These are phyloP conservation scores for Rhincodon typus DNA, from an alignment of 2,797 vertebrate species.

Conservation along the genomic window DNA sequence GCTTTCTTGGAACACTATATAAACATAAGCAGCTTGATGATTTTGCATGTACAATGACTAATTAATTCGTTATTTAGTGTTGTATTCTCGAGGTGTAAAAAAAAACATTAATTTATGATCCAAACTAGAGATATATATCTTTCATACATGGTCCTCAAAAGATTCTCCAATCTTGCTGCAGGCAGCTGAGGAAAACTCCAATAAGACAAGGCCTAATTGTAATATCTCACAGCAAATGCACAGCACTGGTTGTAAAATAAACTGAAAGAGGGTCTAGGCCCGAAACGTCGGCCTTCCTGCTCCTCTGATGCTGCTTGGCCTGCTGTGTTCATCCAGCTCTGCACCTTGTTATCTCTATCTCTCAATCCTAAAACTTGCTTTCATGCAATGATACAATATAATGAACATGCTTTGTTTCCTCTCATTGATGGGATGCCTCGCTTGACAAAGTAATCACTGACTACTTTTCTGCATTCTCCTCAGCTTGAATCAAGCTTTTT, in stretches of 20 bases:
- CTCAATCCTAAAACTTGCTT: not conserved
- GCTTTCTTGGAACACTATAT: not conserved
- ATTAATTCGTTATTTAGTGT: too few species aligned
- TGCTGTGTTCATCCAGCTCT: too few species aligned
- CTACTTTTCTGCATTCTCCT: too few species aligned
- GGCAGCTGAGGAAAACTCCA: not conserved
- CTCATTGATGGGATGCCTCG: too few species aligned
- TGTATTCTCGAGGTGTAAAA: not conserved
- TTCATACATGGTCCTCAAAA: not conserved
- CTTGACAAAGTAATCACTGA: too few species aligned
- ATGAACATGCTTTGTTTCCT: not conserved
- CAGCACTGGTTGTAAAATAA: not conserved
- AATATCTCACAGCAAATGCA: not conserved
- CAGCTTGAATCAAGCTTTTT: not conserved
- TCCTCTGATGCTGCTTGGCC: too few species aligned
- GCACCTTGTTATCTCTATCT: too few species aligned
- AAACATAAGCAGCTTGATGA: not conserved
- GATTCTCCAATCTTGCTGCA: too few species aligned
- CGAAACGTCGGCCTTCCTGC: too few species aligned
- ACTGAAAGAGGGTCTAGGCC: too few species aligned
- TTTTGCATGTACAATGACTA: too few species aligned
- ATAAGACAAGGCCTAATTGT: not conserved
- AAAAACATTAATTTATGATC: not conserved
- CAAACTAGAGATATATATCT: not conserved
- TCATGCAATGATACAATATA: not conserved